Percentiles rank a stretch among this genome's conserved stretches.
These are phyloP conservation scores for Palloptera scutellata DNA, from an alignment of 2,888 invertebrate genomes.

Conservation along the genomic window DNA sequence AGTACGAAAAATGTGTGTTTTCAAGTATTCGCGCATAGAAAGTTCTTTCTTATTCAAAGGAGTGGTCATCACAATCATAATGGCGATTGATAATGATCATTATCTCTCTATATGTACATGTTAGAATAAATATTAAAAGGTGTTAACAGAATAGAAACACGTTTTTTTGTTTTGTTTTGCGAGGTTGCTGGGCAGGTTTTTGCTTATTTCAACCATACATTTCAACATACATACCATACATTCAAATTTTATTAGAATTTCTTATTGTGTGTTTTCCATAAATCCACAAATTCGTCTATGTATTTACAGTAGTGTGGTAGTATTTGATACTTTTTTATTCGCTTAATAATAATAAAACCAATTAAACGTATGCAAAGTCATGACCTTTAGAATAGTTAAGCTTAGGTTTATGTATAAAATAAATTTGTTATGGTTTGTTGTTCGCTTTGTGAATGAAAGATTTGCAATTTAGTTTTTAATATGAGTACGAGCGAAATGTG, in stretches of 20 bases:
- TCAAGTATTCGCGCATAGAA: too few relatives aligned
- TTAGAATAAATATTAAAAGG: not conserved
- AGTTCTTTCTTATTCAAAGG: not conserved
- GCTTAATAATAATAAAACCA: not conserved
- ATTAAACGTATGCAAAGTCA: slow-evolving; percentile 29
- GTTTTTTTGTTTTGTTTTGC: not conserved
- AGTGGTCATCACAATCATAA: slow-evolving; percentile 12
- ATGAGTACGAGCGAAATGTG: too few relatives aligned
- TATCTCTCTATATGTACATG: too few relatives aligned
- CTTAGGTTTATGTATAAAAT: too few relatives aligned
- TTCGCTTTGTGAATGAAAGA: too few relatives aligned
- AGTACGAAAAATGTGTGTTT: too few relatives aligned
- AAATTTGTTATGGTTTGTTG: too few relatives aligned
- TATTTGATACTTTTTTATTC: slow-evolving; percentile 15
- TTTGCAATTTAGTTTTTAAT: too few relatives aligned
- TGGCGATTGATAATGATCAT: not conserved
- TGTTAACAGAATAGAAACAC: slow-evolving; percentile 5
- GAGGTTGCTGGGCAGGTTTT: not conserved
- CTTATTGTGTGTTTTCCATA: not conserved
- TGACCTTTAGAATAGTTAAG: slow-evolving; percentile 27
- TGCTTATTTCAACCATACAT: not conserved
- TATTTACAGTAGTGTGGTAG: not conserved
- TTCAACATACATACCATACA: too few relatives aligned
- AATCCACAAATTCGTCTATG: not conserved
- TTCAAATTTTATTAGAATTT: not conserved